Base-by-base conservation (phyloP, 2,113 vertebrate genomes). In the Podilymbus podiceps region DNA sequence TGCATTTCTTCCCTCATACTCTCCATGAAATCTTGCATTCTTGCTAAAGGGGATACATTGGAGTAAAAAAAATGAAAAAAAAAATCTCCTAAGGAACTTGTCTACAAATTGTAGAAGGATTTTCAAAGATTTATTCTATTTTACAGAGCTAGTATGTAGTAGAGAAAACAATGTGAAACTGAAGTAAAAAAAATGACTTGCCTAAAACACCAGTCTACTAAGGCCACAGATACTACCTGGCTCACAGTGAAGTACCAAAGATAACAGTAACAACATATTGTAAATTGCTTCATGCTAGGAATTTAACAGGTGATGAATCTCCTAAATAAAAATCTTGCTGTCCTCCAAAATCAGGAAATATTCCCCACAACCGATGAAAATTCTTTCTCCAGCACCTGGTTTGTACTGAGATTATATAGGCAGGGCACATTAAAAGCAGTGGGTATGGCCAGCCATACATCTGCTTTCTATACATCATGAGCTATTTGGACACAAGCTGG, bases 361-460 rank as follows among this genome's bases (percentile, higher is more conserved):
- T 21, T 38, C 3, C 2, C 5, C n/a, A 27, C 14, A 64, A 5
- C 7, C 62, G 58, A n/a, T 9, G 19, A 63, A 35, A 82, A 44
- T 46, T 71, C 23, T n/a, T 25, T 3, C 11, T 63, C 20, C 18
- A 55, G 22, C 3, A 22, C 4, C 5, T 4, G 1, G 2, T 44
- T 72, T 56, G 23, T 21, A 35, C 12, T 21, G 7, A 4, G 20
- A 30, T 33, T 80, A 33, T 7, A 59, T 5, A 47, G 6, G 5
- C 10, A 69, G 11, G 20, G 3, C 20, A 27, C 33, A 31, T 23
- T 25, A 81, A 92, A 78, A 16, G 2, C 17, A 14, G 20, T n/a
- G 12, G 12, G 22, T 30, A 67, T 79, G 12, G 17, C 5, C 27
- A 67, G n/a, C 0, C 0, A 0, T 23, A 27, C 15, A 33, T 8